Percentiles rank a stretch among this genome's conserved stretches.
Conservation (phyloP, 2,888 invertebrate genomes). For the Habroteleia sp. region DNA sequence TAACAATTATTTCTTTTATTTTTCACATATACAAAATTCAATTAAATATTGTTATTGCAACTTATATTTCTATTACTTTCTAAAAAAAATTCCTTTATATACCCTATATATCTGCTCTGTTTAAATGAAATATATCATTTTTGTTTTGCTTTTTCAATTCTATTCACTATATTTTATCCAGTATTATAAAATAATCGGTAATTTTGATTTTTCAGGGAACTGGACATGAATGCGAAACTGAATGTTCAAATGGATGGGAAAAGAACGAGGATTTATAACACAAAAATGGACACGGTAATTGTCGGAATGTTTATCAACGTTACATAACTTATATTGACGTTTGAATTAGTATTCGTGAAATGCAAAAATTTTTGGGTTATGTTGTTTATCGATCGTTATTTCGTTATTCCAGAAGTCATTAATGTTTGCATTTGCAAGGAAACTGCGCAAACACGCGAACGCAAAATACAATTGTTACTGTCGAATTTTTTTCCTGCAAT, state of each 20-base stretch:
- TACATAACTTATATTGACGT: conserved; percentile 45
- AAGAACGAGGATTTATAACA: conserved; percentile 89
- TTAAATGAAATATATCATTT: too few relatives aligned
- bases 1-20: too few relatives aligned
- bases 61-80: too few relatives aligned
- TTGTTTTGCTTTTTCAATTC: too few relatives aligned
- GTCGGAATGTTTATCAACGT: conserved; percentile 6
- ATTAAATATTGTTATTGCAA: too few relatives aligned
- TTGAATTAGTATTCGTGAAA: conserved; percentile 20
- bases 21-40: too few relatives aligned
- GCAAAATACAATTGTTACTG: neutral
- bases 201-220: conserved; percentile 86
- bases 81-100: too few relatives aligned
- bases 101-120: too few relatives aligned
- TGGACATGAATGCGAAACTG: conserved; percentile 90
- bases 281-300: conserved; percentile 81
- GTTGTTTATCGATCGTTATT: conserved; percentile 43
- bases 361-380: conserved; percentile 40
- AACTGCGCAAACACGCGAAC: conserved; percentile 33
- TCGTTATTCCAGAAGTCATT: conserved; percentile 20
- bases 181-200: too few relatives aligned
- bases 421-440: neutral
- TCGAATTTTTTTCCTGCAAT: too few relatives aligned
- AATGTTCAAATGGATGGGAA: conserved; percentile 94
- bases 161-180: too few relatives aligned